Evolutionary conservation across 2,797 vertebrate genomes (phyloP).

Genomic region (Muraenolepis orangiensis): DNA sequence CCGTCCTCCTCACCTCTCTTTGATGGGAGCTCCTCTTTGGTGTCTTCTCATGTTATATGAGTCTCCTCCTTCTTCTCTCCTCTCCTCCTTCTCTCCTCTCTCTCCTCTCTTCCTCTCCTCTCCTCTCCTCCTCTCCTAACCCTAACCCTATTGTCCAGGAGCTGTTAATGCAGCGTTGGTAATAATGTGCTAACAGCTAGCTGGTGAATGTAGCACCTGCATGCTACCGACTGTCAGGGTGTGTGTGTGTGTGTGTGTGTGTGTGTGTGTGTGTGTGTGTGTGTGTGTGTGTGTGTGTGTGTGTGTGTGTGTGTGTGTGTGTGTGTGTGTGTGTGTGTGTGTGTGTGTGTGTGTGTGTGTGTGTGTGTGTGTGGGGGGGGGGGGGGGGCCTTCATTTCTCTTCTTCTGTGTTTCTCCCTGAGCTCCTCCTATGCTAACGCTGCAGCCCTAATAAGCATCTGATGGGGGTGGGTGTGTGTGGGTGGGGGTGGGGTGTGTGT

Average conservation of each 20-base stretch:
- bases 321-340: slow-evolving; percentile 51
- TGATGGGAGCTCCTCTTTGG: background rate
- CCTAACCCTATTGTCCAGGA: slow-evolving; percentile 17
- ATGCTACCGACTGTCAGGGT: slow-evolving; percentile 57
- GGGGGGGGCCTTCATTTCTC: too few relatives aligned
- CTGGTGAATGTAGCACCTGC: slow-evolving; percentile 64
- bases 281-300: slow-evolving; percentile 55
- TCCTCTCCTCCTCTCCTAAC: slow-evolving; percentile 7
- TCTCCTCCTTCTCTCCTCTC: background rate
- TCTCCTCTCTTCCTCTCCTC: too few relatives aligned
- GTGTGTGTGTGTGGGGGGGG: slow-evolving; percentile 53
- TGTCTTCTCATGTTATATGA: slow-evolving; percentile 16
- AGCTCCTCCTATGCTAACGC: slow-evolving; percentile 50
- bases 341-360: slow-evolving; percentile 53
- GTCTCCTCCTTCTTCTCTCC: slow-evolving; percentile 9
- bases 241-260: slow-evolving; percentile 56
- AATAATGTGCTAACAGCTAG: slow-evolving; percentile 48
- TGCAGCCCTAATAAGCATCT: slow-evolving; percentile 62
- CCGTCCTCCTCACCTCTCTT: background rate
- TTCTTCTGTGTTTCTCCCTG: slow-evolving; percentile 6
- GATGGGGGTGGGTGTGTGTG: background rate
- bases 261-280: slow-evolving; percentile 52
- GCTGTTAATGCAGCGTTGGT: slow-evolving; percentile 11
- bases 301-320: slow-evolving; percentile 54
- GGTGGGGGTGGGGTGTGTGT: slow-evolving; percentile 22